phyloP scores from a whole-genome alignment of 2,888 invertebrate genomes.

The Drosophila paracracens region DNA sequence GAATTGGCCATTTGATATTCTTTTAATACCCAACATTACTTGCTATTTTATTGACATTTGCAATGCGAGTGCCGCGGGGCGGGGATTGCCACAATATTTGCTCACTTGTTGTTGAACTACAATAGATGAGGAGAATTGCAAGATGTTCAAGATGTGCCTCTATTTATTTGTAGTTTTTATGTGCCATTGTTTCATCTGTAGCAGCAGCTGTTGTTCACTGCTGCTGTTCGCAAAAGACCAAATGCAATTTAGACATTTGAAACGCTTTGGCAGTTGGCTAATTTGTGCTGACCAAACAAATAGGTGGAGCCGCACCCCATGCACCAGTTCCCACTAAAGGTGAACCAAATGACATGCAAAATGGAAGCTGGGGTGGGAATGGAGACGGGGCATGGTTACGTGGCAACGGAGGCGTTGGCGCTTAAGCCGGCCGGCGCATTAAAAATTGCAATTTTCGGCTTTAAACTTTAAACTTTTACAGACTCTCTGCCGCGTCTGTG shows the following conservation, averaged over 20 bases:
- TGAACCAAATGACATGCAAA: conserved; percentile 60
- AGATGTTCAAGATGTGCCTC: conserved; percentile 20
- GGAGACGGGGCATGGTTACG: neutral
- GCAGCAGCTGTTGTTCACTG: conserved; percentile 15
- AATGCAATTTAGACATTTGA: conserved; percentile 55
- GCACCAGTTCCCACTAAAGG: conserved; percentile 55
- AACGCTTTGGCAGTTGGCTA: conserved; percentile 50
- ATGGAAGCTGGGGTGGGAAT: conserved; percentile 5
- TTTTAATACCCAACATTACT: conserved; percentile 2
- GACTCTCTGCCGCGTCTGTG: conserved; percentile 13
- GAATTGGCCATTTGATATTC: conserved; percentile 52
- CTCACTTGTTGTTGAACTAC: conserved; percentile 45
- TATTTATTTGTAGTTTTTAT: conserved; percentile 32
- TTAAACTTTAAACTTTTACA: conserved; percentile 78
- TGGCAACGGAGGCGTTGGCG: conserved; percentile 12
- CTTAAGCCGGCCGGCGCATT: conserved; percentile 67
- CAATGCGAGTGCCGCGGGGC: conserved; percentile 48
- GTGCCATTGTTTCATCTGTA: conserved; percentile 34
- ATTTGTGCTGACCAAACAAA: conserved; percentile 34
- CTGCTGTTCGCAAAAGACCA: conserved; percentile 36
- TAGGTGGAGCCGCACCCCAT: conserved; percentile 60
- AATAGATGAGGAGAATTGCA: conserved; percentile 28
- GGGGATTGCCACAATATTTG: conserved; percentile 47
- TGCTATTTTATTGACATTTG: conserved; percentile 65
- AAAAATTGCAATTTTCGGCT: conserved; percentile 62